phyloP scores from a whole-genome alignment of 2,797 vertebrate species.

The Cyclopterus lumpus region DNA sequence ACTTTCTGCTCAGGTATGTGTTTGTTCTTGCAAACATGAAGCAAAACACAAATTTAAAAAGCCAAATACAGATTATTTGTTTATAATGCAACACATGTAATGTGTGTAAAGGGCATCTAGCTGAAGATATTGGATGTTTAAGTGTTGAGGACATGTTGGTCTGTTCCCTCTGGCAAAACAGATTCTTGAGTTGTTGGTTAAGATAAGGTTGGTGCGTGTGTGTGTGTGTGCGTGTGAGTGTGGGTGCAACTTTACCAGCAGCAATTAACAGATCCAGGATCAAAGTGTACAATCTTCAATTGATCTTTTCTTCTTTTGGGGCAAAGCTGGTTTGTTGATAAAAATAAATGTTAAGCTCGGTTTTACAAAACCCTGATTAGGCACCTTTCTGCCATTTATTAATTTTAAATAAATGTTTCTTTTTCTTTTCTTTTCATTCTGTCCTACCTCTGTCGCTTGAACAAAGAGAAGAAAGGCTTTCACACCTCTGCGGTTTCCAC shows the following conservation, averaged over 20 bases:
- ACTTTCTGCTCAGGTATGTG: background rate
- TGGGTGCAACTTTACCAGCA: background rate
- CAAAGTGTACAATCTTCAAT: background rate
- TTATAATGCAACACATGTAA: background rate
- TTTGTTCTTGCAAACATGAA: background rate
- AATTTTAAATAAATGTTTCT: background rate
- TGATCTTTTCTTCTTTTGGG: background rate
- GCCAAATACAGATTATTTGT: background rate
- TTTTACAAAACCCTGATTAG: background rate
- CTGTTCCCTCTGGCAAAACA: background rate
- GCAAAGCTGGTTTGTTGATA: background rate
- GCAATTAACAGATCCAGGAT: background rate
- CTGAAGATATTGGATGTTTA: background rate
- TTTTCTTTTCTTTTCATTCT: background rate
- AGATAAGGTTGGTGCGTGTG: background rate
- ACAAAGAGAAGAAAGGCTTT: conserved; percentile 18
- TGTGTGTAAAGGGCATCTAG: background rate
- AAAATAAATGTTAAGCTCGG: background rate
- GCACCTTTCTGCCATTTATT: background rate
- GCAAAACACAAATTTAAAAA: too few species aligned
- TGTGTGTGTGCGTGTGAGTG: background rate
- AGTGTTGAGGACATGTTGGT: background rate
- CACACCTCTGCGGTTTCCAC: conserved; percentile 12
- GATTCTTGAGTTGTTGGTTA: background rate
- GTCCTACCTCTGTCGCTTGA: background rate